These are phyloP conservation scores for Sebastes trivittatus DNA, from an alignment of 2,797 vertebrate species.

Conservation along the genomic window DNA sequence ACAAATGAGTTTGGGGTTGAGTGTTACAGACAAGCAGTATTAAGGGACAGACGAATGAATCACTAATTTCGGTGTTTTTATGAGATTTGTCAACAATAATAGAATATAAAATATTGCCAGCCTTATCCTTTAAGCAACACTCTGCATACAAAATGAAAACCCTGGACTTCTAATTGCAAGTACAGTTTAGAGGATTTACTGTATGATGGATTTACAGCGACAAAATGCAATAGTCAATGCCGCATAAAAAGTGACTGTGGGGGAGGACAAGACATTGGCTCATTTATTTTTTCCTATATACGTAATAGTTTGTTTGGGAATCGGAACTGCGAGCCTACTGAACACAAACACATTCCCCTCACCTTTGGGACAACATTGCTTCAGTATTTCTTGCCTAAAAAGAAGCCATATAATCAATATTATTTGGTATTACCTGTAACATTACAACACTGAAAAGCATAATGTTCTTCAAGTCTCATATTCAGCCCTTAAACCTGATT, in stretches of 20 bases:
- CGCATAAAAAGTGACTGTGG: no score
- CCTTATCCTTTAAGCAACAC: not conserved
- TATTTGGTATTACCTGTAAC: not conserved
- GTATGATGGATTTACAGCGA: not conserved
- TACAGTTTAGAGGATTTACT: not conserved
- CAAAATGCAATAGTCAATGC: not conserved
- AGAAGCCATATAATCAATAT: not conserved
- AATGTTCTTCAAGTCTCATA: not conserved
- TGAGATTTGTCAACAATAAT: not conserved
- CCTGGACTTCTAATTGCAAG: not conserved
- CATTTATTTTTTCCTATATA: not conserved
- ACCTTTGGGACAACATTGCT: not conserved
- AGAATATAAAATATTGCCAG: not conserved
- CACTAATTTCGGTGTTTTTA: not conserved
- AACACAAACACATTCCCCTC: not conserved
- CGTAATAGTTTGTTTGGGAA: not conserved
- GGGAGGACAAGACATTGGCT: not conserved
- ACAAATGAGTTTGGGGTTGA: no score
- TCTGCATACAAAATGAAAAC: not conserved
- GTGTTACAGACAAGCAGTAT: no score
- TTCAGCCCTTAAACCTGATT: constrained; percentile 7
- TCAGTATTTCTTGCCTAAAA: not conserved
- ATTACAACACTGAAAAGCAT: not conserved
- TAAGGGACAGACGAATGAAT: no score
- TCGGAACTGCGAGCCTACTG: not conserved